Evolutionary conservation across 2,113 vertebrate species (phyloP).

Genomic region (Sturnira hondurensis): DNA sequence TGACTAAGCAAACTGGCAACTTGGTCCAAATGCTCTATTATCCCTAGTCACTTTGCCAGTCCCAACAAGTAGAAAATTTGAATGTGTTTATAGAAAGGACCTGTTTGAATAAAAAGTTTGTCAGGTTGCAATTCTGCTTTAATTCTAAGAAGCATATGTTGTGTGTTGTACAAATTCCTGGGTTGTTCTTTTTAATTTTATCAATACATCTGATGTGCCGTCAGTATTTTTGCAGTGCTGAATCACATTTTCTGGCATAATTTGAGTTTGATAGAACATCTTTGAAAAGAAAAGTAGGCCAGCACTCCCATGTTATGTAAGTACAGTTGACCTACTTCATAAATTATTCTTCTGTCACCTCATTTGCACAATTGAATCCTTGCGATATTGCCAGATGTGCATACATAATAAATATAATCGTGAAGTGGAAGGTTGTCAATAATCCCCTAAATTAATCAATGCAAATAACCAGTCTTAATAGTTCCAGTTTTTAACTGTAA

Average conservation of each 20-base stretch:
- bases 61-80: neutral
- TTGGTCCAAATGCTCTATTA: neutral
- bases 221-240: conserved; percentile 8
- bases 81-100: neutral
- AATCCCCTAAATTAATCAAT: neutral
- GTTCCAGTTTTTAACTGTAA: neutral
- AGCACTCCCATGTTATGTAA: neutral
- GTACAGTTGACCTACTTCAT: conserved; percentile 15
- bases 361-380: neutral
- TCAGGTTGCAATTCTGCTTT: conserved; percentile 10
- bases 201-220: neutral
- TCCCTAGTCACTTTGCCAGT: neutral
- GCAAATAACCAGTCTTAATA: neutral
- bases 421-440: neutral
- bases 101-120: neutral
- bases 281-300: conserved; percentile 35
- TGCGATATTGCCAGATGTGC: neutral
- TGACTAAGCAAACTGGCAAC: neutral
- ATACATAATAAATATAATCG: neutral
- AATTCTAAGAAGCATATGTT: conserved; percentile 30
- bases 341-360: neutral
- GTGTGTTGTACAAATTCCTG: neutral
- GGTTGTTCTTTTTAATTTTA: conserved; percentile 45
- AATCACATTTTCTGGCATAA: conserved; percentile 35
- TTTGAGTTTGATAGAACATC: conserved; percentile 27